Percentiles rank a stretch among this genome's conserved stretches.
Conservation (phyloP, 2,113 vertebrate genomes). For the Pelecanus crispus region DNA sequence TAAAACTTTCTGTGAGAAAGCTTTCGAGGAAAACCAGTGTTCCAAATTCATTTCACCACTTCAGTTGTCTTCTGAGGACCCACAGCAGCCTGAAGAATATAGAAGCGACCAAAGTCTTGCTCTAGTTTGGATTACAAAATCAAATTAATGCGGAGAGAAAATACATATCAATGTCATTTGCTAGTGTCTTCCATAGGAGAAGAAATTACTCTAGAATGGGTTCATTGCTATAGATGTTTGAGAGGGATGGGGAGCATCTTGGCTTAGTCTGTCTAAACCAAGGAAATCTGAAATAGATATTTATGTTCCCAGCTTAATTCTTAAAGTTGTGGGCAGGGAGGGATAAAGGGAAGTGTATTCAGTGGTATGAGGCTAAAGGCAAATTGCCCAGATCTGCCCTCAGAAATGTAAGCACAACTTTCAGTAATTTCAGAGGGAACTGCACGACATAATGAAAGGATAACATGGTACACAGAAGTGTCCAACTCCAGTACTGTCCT, state of each 20-base stretch:
- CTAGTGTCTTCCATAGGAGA: neutral
- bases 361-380: constrained; percentile 26
- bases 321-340: neutral
- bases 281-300: neutral
- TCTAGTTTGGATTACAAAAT: neutral
- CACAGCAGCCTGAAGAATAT: neutral
- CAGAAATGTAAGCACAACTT: constrained; percentile 10
- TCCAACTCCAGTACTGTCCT: neutral
- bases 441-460: neutral
- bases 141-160: neutral
- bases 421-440: neutral
- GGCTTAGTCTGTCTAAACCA: neutral
- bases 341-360: neutral
- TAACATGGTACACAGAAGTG: neutral
- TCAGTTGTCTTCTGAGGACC: neutral
- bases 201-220: neutral
- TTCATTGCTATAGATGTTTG: neutral
- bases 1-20: neutral
- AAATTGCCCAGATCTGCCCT: constrained; percentile 27
- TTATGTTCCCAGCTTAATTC: constrained; percentile 9
- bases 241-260: neutral
- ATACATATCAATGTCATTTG: neutral
- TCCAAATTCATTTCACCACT: neutral
- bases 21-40: neutral
- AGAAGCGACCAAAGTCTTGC: neutral